Percentiles rank a stretch among this genome's conserved stretches.
Conservation (phyloP, 2,888 invertebrate species). For the Odiellus spinosus region DNA sequence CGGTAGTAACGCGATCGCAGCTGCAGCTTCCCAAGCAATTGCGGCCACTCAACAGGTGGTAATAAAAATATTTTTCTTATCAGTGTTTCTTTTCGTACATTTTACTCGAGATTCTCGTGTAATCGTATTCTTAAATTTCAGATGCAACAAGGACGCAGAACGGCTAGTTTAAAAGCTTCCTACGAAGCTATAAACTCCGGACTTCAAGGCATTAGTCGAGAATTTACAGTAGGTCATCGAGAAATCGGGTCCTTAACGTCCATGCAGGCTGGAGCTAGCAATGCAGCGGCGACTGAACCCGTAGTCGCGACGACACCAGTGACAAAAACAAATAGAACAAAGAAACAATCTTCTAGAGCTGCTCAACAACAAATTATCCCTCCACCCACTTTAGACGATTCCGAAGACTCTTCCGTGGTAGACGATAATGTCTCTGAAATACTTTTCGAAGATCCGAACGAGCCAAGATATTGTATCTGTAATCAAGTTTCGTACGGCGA, state of each 20-base stretch:
- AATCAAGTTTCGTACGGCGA: conserved; percentile 95
- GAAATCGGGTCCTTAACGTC: conserved; percentile 16
- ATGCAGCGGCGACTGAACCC: conserved; percentile 4
- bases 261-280: conserved; percentile 8
- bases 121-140: conserved; percentile 27
- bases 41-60: conserved; percentile 76
- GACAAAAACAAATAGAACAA: conserved; percentile 8
- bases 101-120: not conserved
- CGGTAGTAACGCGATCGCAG: conserved; percentile 61
- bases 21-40: conserved; percentile 88
- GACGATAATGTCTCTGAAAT: conserved; percentile 36
- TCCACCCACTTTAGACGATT: conserved; percentile 12
- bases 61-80: not conserved
- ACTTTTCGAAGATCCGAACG: conserved; percentile 90
- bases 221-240: conserved; percentile 22
- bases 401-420: conserved; percentile 19
- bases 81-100: not conserved
- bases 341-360: conserved; percentile 6
- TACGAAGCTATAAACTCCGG: conserved; percentile 58
- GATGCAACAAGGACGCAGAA: conserved; percentile 86
- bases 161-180: conserved; percentile 83
- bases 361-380: conserved; percentile 1
- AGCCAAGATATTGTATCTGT: conserved; percentile 88
- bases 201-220: conserved; percentile 23
- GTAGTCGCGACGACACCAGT: conserved; percentile 6